phyloP scores from a whole-genome alignment of 2,797 vertebrate species.

The Ibycter americanus region DNA sequence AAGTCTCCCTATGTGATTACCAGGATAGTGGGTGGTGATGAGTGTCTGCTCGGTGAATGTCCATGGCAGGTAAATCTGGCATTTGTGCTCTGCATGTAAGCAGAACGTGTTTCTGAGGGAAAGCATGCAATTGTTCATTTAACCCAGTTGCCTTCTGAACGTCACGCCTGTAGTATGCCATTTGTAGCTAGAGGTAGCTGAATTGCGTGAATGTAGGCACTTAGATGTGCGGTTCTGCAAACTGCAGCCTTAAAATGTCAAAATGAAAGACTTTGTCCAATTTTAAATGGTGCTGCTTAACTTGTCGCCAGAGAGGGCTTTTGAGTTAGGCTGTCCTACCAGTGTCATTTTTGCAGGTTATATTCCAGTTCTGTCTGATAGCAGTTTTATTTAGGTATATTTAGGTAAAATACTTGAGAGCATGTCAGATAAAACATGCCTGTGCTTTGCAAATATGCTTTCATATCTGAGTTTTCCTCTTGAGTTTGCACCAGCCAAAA shows the following conservation, averaged over 20 bases:
- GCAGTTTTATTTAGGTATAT: too few species aligned
- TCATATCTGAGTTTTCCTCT: background rate
- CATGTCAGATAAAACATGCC: background rate
- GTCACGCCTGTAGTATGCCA: accelerated
- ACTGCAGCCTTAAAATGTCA: background rate
- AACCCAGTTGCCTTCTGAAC: background rate
- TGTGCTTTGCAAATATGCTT: background rate
- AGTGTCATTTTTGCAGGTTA: background rate
- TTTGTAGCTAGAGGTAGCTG: background rate
- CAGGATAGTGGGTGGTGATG: slow-evolving; percentile 84
- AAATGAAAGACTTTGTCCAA: background rate
- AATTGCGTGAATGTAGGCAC: background rate
- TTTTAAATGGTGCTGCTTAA: background rate
- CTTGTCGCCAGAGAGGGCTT: background rate
- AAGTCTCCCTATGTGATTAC: accelerated
- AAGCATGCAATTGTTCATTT: background rate
- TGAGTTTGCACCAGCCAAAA: background rate
- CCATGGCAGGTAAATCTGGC: slow-evolving; percentile 85
- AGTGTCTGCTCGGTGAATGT: slow-evolving; percentile 80
- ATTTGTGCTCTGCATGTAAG: background rate
- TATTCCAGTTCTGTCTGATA: background rate
- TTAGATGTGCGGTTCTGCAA: background rate
- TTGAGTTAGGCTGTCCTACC: background rate
- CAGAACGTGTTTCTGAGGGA: background rate
- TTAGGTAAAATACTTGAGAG: background rate